Evolutionary conservation across 2,888 invertebrate species (phyloP), one percentile per base, ranked within the genome.

Genomic region (Aphodius sticticus): DNA sequence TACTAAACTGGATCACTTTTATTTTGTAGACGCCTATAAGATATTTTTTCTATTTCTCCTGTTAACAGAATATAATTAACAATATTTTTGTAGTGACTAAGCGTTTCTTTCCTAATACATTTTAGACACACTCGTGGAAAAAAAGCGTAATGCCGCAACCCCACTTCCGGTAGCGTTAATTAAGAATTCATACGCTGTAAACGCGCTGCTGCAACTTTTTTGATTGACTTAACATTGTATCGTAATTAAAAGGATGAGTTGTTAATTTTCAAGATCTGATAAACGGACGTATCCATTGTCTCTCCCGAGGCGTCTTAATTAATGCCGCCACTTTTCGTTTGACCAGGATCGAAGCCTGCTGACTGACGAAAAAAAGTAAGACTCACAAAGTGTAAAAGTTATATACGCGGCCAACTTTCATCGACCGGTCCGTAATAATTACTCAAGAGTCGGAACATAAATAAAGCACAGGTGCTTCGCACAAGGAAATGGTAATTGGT

Each of bases 161-260:
- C 69, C 72, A 78, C 74, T 78, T 78, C 78, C 78, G 78, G 78
- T 74, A 14, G 69, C 15, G 16, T 69, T 78, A 78, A 78, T 78
- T 78, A 78, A 78, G 69, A 78, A 78, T 69, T 71, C 77, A 69
- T 78, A 72, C 69, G 16, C n/a, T 69, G 35, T 71, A 72, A 70
- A 36, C n/a, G 37, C 37, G 7, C 70, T 36, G 77, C 70, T 37
- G 26, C 77, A 15, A 37, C 16, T 26, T 72, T 78, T 76, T 72
- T 78, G 70, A 69, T 69, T 16, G 38, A 69, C 75, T 70, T 76
- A 78, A 78, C 76, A 76, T 75, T 38, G 70, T 79, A 76, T 70
- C 76, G 76, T 80, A 78, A 80, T 80, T 80, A 80, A 80, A 76
- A 78, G 36, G 70, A 78, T 80, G 80, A 80, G 78, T 74, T 80